Percentiles rank a stretch among this genome's conserved stretches.
These are phyloP conservation scores for Empidonax traillii DNA, from an alignment of 2,113 vertebrate species.

Conservation along the genomic window DNA sequence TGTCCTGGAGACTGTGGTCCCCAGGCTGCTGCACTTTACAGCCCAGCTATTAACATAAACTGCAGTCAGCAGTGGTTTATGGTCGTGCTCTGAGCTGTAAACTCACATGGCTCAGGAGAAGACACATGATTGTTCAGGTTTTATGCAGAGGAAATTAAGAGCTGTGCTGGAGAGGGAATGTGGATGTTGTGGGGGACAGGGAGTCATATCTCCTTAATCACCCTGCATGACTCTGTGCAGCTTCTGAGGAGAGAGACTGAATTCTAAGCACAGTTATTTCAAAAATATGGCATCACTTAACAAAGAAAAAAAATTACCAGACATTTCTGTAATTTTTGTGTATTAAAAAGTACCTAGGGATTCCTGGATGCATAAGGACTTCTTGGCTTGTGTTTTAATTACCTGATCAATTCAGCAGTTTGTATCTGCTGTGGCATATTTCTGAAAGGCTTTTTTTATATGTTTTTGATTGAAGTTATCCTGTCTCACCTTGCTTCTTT, in stretches of 20 bases:
- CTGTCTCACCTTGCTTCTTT: not conserved
- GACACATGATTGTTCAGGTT: rapidly evolving
- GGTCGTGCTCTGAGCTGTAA: not conserved
- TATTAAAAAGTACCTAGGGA: not conserved
- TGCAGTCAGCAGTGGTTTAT: not conserved
- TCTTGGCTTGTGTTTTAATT: not conserved
- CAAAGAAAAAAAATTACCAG: not conserved
- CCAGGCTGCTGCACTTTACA: not conserved
- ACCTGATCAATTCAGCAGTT: not conserved
- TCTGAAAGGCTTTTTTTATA: not conserved
- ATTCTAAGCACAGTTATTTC: not conserved
- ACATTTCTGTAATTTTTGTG: not conserved
- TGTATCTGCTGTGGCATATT: not conserved
- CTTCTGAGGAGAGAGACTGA: not conserved
- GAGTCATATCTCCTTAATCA: not conserved
- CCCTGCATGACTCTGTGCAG: not conserved
- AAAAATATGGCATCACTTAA: not conserved
- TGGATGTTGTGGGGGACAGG: not conserved
- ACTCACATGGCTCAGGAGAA: not conserved
- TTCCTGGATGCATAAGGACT: not conserved
- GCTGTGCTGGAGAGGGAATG: not conserved
- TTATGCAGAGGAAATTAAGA: not conserved
- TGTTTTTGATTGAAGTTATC: not conserved
- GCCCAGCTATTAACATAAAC: not conserved
- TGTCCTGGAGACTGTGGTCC: rapidly evolving